These are phyloP conservation scores for Drosophila subquinaria DNA, from an alignment of 2,888 invertebrate species.

Conservation along the genomic window DNA sequence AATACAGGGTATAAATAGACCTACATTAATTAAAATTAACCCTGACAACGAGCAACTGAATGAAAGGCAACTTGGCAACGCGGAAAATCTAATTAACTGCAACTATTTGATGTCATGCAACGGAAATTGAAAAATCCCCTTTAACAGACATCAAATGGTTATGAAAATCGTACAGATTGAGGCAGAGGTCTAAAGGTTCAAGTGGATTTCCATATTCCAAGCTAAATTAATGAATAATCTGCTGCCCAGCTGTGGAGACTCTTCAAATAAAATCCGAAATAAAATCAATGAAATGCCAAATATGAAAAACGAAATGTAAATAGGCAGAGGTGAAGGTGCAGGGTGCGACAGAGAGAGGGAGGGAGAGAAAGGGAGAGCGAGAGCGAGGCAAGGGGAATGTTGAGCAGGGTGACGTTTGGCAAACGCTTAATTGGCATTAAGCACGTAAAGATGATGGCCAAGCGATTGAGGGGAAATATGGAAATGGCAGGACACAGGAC, in stretches of 20 bases:
- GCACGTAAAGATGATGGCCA: constrained; percentile 58
- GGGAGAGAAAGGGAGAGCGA: neutral
- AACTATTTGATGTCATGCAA: constrained; percentile 39
- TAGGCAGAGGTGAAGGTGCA: constrained; percentile 15
- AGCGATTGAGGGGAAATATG: constrained; percentile 15
- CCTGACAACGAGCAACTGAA: constrained; percentile 12
- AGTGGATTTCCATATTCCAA: constrained; percentile 22
- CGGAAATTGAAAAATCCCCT: constrained; percentile 19
- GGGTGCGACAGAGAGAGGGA: neutral
- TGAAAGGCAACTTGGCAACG: constrained; percentile 7
- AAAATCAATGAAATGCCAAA: constrained; percentile 66
- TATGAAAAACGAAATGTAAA: constrained; percentile 64
- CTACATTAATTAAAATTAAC: constrained; percentile 20
- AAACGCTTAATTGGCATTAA: constrained; percentile 79
- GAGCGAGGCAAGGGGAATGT: neutral
- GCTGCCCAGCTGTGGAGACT: constrained; percentile 9
- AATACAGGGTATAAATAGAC: constrained; percentile 2
- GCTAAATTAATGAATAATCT: constrained; percentile 26
- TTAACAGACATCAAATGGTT: neutral
- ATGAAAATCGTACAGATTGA: neutral
- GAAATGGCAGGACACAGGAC: constrained; percentile 3
- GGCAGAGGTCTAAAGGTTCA: constrained; percentile 10
- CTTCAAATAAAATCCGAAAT: constrained; percentile 29
- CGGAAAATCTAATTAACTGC: constrained; percentile 52
- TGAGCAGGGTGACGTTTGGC: constrained; percentile 46